These are phyloP conservation scores for Pelodytes ibericus DNA, from an alignment of 2,797 vertebrate species.

Conservation along the genomic window DNA sequence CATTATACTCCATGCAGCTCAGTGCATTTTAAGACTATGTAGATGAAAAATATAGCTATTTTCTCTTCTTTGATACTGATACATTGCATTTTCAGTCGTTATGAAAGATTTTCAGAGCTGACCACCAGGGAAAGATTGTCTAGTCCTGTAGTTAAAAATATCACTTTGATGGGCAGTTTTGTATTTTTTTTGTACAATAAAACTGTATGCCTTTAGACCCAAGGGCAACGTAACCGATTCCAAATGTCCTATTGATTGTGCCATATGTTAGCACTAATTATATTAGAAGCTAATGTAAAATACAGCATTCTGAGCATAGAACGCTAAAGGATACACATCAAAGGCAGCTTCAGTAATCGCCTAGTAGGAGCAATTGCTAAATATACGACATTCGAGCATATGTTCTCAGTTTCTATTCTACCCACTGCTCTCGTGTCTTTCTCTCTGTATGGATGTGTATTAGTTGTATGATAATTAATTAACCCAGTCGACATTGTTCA, in stretches of 20 bases:
- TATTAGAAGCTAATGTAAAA: conserved; percentile 77
- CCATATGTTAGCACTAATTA: conserved; percentile 83
- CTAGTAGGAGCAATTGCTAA: conserved; percentile 64
- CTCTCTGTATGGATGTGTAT: conserved; percentile 17
- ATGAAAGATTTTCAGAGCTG: conserved; percentile 32
- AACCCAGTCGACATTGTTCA: not conserved
- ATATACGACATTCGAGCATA: conserved; percentile 69
- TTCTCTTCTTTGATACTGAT: conserved; percentile 15
- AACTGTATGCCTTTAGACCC: conserved; percentile 73
- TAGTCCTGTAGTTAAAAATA: conserved; percentile 56
- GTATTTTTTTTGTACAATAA: conserved; percentile 61
- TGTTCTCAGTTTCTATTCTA: conserved; percentile 65
- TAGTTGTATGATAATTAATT: conserved; percentile 18
- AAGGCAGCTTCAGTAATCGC: conserved; percentile 64
- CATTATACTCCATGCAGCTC: conserved; percentile 13
- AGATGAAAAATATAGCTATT: conserved; percentile 22
- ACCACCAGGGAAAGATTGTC: conserved; percentile 47
- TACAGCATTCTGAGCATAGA: conserved; percentile 72
- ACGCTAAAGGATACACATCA: conserved; percentile 69
- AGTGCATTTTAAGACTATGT: conserved; percentile 14
- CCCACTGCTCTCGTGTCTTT: conserved; percentile 3
- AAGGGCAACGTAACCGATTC: conserved; percentile 75
- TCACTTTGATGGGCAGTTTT: conserved; percentile 54
- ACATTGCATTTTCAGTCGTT: conserved; percentile 31
- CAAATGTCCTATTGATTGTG: conserved; percentile 75